Evolutionary conservation across 2,888 invertebrate species (phyloP), one percentile per base, ranked within the genome.

Genomic region (Gastrophysa polygoni): DNA sequence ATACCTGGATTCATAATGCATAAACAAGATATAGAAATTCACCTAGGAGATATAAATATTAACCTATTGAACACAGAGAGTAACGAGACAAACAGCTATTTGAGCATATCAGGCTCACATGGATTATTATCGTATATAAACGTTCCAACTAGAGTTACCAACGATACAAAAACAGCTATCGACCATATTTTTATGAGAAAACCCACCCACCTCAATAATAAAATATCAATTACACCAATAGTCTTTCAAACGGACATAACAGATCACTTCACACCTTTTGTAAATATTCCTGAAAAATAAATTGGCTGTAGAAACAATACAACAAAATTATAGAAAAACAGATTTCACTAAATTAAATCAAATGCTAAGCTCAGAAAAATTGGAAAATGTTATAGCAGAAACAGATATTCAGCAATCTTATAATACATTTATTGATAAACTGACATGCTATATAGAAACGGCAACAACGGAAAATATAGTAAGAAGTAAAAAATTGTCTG

Each of bases 31-130:
- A 48, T 48, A 48, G 48, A 48, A 48, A 48, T 48, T 48, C 24
- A 48, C 21, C 11, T 48, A 48, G 21, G 28, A 14, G 48, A 48
- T 48, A 48, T 48, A 48, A 48, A 48, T 21, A 48, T 48, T 11
- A 48, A 47, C 10, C 24, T 48, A 48, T 48, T 48, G 28, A 21
- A 48, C 21, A 48, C 21, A 21, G 14, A 48, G 14, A 21, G 21
- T 48, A 48, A 48, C 16, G 48, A 48, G 10, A 48, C 48, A 48
- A 48, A 48, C 21, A 48, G 24, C 48, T 48, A 48, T n/a, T 48
- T 48, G 28, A 48, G 21, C 48, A 48, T 48, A 21, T 21, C 24
- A 20, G 20, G 48, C 24, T 48, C 21, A 21, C 20, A 48, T 48
- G 48, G 21, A 21, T 48, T 48, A 21, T 10, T 48, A 21, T 48